These are phyloP conservation scores for Tauraco hartlaubi DNA, from an alignment of 2,797 vertebrate genomes.

Conservation along the genomic window DNA sequence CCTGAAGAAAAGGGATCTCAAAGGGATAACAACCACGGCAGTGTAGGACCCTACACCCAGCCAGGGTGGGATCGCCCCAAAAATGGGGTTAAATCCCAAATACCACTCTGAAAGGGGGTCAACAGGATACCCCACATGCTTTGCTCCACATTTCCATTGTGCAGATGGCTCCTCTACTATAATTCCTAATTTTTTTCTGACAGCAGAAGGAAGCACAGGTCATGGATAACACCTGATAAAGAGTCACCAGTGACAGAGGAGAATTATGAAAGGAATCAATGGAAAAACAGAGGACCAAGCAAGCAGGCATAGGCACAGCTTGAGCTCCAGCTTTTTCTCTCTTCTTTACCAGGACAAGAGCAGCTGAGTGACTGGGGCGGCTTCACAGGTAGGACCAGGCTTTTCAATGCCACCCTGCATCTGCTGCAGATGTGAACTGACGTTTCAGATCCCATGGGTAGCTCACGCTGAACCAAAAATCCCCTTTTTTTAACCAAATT, in stretches of 20 bases:
- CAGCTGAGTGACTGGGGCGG: fast-evolving
- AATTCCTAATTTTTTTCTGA: background rate
- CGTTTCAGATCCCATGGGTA: background rate
- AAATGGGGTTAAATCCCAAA: background rate
- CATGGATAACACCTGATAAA: background rate
- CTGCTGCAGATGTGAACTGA: background rate
- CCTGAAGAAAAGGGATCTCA: background rate
- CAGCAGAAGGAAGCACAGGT: background rate
- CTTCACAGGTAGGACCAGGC: background rate
- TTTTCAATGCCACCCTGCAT: background rate
- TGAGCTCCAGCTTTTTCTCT: background rate
- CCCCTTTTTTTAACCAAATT: background rate
- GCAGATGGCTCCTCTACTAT: fast-evolving
- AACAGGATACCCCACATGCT: background rate
- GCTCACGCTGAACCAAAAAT: fast-evolving
- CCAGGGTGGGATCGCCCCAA: fast-evolving
- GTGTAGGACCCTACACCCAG: background rate
- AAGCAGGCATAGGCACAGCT: fast-evolving
- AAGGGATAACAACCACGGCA: fast-evolving
- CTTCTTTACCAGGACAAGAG: background rate
- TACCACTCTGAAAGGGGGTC: fast-evolving
- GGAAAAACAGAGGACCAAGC: background rate
- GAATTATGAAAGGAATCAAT: background rate
- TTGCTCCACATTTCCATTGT: background rate
- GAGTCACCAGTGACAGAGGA: background rate